phyloP scores from a whole-genome alignment of 2,888 invertebrate genomes.

The Plagodis dolabraria region DNA sequence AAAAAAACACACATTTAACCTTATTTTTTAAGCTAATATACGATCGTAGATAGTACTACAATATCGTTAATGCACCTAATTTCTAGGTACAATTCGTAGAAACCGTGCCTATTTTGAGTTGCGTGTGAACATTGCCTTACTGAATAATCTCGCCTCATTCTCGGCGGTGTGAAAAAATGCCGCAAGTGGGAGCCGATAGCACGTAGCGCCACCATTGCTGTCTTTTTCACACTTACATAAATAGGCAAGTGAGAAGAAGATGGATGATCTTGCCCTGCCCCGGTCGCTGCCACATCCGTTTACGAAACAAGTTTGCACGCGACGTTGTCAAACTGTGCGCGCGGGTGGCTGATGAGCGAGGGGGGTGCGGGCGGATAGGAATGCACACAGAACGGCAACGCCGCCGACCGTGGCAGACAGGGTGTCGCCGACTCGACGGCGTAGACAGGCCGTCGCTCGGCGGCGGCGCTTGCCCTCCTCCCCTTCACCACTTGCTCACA shows the following conservation, averaged over 20 bases:
- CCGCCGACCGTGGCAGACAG: slow-evolving; percentile 94
- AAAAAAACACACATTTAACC: too few species aligned
- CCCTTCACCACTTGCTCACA: slow-evolving; percentile 58
- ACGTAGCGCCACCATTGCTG: slow-evolving; percentile 81
- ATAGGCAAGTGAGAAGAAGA: slow-evolving; percentile 55
- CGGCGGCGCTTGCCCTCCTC: slow-evolving; percentile 78
- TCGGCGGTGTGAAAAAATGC: slow-evolving; percentile 87
- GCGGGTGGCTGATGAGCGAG: slow-evolving; percentile 74
- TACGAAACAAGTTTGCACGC: slow-evolving; percentile 89
- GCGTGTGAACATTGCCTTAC: slow-evolving; percentile 72
- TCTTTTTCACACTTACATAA: slow-evolving; percentile 56
- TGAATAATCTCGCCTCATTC: slow-evolving; percentile 87
- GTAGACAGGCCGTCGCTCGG: slow-evolving; percentile 92
- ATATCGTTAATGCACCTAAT: background rate
- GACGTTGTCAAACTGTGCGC: slow-evolving; percentile 81
- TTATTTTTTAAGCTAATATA: background rate
- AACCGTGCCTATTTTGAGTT: background rate
- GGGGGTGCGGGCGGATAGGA: slow-evolving; percentile 81
- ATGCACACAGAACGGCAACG: slow-evolving; percentile 87
- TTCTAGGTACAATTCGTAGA: background rate
- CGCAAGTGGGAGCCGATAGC: slow-evolving; percentile 86
- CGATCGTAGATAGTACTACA: too few species aligned
- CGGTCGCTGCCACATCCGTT: slow-evolving; percentile 88
- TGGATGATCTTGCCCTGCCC: slow-evolving; percentile 70
- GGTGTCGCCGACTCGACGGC: slow-evolving; percentile 95